A percentile compares a stretch with the other conserved stretches of the same genome.
Evolutionary conservation across 2,113 vertebrate genomes (phyloP).

Genomic region (Chitala chitala): DNA sequence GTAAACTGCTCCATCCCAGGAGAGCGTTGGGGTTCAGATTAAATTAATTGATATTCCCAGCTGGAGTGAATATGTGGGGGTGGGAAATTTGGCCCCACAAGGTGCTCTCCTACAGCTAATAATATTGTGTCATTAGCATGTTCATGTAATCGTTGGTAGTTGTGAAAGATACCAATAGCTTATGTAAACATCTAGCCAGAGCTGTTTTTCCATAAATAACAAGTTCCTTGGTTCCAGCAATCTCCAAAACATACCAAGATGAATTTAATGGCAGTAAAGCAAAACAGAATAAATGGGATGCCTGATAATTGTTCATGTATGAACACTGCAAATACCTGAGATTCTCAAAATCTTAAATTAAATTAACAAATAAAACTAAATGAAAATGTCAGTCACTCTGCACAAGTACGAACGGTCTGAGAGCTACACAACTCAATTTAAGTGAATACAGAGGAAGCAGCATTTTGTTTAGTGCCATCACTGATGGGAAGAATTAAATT

Average conservation of each 20-base stretch:
- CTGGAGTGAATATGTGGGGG: background rate
- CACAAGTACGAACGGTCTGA: no score
- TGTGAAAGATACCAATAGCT: no score
- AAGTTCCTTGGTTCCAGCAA: no score
- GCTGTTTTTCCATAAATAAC: no score
- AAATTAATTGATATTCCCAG: constrained; percentile 4
- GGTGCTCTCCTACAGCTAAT: background rate
- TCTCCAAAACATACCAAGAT: background rate
- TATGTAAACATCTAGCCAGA: no score
- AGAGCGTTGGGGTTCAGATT: background rate
- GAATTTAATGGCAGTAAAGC: background rate
- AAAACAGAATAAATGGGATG: background rate
- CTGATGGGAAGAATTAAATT: background rate
- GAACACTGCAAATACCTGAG: background rate
- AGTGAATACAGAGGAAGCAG: background rate
- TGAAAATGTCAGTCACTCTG: no score
- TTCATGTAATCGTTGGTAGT: no score
- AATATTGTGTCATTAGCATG: constrained; percentile 10
- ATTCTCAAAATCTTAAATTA: background rate
- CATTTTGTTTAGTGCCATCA: background rate
- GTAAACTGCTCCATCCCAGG: background rate
- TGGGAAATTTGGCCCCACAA: background rate
- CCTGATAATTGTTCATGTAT: background rate
- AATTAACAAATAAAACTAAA: no score
- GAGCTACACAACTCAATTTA: no score